These are phyloP conservation scores for Platorchestia sp. DNA, from an alignment of 1,140 invertebrate species.

Conservation along the genomic window DNA sequence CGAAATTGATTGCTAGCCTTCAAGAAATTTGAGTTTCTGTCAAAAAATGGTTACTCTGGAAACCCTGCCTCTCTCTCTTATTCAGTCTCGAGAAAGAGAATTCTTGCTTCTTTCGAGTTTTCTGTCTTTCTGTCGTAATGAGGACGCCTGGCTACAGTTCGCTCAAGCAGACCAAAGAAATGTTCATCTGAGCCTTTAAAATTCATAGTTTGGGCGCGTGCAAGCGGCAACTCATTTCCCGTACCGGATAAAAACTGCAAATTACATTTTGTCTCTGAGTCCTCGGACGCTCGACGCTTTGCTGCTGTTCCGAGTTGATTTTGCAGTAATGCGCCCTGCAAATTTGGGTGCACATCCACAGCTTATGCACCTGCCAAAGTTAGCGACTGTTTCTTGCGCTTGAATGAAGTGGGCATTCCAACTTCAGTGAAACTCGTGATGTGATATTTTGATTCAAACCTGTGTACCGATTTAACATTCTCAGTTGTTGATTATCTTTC, in stretches of 20 bases:
- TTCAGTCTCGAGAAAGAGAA: background rate
- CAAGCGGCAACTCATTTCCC: background rate
- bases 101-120: background rate
- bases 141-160: background rate
- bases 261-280: background rate
- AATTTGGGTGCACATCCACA: background rate
- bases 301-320: background rate
- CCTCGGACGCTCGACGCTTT: background rate
- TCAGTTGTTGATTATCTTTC: too few species aligned
- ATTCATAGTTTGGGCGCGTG: background rate
- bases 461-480: too few species aligned
- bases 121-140: background rate
- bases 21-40: background rate
- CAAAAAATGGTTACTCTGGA: background rate
- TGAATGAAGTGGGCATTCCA: background rate
- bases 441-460: too few species aligned
- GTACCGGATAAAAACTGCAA: background rate
- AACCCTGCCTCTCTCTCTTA: background rate
- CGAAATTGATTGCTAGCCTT: background rate
- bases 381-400: background rate
- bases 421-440: too few species aligned
- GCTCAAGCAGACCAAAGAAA: background rate
- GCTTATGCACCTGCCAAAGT: background rate
- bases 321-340: background rate
- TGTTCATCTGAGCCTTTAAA: conserved; percentile 8